phyloP scores from a whole-genome alignment of 2,797 vertebrate species.

The Sus cebifrons region DNA sequence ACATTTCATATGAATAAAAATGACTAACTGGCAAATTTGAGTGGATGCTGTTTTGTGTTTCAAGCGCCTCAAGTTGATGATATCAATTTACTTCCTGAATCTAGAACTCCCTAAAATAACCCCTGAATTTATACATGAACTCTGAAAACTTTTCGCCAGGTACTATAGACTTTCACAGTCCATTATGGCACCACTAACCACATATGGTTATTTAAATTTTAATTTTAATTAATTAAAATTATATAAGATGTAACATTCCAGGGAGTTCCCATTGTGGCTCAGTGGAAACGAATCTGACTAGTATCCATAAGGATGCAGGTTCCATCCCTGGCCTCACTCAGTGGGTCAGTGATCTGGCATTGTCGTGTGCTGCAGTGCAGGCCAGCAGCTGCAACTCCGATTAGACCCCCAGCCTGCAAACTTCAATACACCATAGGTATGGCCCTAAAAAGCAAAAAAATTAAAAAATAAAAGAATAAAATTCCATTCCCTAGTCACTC shows the following conservation, averaged over 20 bases:
- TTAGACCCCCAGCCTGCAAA: no score
- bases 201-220: not conserved
- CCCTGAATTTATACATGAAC: not conserved
- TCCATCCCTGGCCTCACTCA: no score
- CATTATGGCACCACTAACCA: not conserved
- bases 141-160: not conserved
- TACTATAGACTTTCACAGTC: not conserved
- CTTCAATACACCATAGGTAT: no score
- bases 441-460: no score
- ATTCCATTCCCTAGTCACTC: not conserved
- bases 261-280: no score
- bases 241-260: not conserved
- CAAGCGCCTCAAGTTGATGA: not conserved
- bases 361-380: no score
- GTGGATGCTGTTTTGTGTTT: constrained; percentile 19
- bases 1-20: constrained; percentile 50
- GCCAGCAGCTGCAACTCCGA: no score
- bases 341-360: no score
- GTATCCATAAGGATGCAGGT: no score
- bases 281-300: no score
- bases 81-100: constrained; percentile 56
- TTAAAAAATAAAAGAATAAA: not conserved
- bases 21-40: constrained; percentile 40
- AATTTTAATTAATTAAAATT: constrained; percentile 50
- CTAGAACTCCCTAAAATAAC: not conserved